phyloP scores from a whole-genome alignment of 2,113 vertebrate genomes.

The Anser cygnoides region DNA sequence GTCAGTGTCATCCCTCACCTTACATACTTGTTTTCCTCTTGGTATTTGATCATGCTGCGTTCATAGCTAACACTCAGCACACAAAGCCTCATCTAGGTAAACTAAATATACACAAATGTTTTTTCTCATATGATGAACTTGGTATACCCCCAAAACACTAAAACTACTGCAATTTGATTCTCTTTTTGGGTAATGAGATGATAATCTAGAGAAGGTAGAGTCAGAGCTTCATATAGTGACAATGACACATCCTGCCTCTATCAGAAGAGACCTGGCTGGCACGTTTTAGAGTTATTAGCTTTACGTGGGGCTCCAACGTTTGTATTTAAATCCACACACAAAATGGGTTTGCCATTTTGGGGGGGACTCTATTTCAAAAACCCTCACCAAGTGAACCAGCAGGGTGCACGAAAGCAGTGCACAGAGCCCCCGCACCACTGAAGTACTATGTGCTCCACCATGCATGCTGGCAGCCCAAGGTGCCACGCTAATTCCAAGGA shows the following conservation, averaged over 20 bases:
- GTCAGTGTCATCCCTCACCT: background rate
- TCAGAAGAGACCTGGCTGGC: background rate
- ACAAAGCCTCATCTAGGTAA: background rate
- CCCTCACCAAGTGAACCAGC: background rate
- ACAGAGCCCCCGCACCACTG: background rate
- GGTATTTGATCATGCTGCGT: background rate
- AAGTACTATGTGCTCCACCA: rapidly evolving
- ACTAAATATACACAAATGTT: background rate
- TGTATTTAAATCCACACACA: background rate
- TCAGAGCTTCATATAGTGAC: background rate
- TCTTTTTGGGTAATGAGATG: background rate
- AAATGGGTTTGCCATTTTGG: background rate
- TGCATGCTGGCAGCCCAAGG: rapidly evolving
- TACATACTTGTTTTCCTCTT: background rate
- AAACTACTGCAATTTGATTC: background rate
- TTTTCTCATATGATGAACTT: background rate
- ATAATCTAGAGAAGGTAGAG: background rate
- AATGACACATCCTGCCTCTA: background rate
- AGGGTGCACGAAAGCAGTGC: background rate
- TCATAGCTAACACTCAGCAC: background rate
- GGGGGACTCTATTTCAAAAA: background rate
- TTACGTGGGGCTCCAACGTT: background rate
- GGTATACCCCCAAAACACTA: background rate
- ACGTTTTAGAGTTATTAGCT: background rate
- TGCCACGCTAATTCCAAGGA: background rate